Conservation (phyloP, 1,140 invertebrate genomes). For the Zaprionus camerounensis region DNA sequence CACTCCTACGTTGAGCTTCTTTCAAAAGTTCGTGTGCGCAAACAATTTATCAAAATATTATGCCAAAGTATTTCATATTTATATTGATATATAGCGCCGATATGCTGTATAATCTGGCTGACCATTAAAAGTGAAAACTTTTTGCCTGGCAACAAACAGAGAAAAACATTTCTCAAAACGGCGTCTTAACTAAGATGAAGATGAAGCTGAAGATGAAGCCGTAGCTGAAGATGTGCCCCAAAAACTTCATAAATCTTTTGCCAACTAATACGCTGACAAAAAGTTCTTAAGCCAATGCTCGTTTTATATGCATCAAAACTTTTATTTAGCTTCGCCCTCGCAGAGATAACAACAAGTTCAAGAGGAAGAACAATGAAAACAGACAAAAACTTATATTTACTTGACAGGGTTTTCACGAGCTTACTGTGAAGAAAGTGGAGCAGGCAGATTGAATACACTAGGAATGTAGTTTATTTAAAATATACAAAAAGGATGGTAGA, state of each 20-base stretch:
- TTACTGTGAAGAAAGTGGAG: slow-evolving; percentile 6
- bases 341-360: slow-evolving; percentile 63
- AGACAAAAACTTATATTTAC: slow-evolving; percentile 17
- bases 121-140: slow-evolving; percentile 80
- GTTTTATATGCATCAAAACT: slow-evolving; percentile 75
- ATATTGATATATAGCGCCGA: slow-evolving; percentile 45
- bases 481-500: neutral
- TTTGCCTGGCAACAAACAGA: slow-evolving; percentile 36
- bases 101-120: slow-evolving; percentile 26
- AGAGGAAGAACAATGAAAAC: slow-evolving; percentile 37
- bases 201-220: slow-evolving; percentile 50
- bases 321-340: slow-evolving; percentile 53
- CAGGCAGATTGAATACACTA: slow-evolving; percentile 11
- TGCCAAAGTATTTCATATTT: slow-evolving; percentile 63
- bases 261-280: slow-evolving; percentile 65
- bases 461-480: neutral
- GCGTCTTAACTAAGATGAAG: slow-evolving; percentile 53
- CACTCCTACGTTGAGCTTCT: neutral
- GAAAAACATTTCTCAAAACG: slow-evolving; percentile 45
- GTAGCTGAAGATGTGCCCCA: slow-evolving; percentile 46
- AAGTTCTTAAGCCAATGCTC: slow-evolving; percentile 68
- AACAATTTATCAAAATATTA: slow-evolving; percentile 81
- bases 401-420: neutral
- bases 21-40: slow-evolving; percentile 7
- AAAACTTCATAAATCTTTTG: slow-evolving; percentile 79